Evolutionary conservation across 2,797 vertebrate genomes (phyloP).

Genomic region (Lagorchestes hirsutus): DNA sequence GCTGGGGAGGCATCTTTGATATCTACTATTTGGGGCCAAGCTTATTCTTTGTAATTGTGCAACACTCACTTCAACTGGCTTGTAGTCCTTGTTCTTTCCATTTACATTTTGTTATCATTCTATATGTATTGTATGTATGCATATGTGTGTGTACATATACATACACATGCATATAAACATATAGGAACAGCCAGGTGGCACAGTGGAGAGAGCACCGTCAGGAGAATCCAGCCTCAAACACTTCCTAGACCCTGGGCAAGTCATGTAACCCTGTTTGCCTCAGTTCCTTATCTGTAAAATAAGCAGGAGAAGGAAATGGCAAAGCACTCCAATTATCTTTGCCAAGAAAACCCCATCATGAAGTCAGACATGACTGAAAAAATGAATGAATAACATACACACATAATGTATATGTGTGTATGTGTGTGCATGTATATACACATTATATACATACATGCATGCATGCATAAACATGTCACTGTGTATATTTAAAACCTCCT

Average conservation of each 20-base stretch:
- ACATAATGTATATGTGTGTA: neutral
- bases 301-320: neutral
- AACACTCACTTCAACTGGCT: neutral
- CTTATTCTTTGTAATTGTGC: neutral
- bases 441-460: too few relatives aligned
- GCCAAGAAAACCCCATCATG: neutral
- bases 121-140: neutral
- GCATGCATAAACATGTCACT: too few relatives aligned
- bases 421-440: too few relatives aligned
- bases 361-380: neutral
- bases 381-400: neutral
- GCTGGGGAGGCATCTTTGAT: neutral
- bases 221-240: neutral
- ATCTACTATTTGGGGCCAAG: neutral
- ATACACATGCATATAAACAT: neutral
- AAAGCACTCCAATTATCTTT: neutral
- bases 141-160: neutral
- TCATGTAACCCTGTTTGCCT: neutral
- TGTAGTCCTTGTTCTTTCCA: neutral
- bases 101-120: neutral
- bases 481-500: neutral
- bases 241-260: neutral
- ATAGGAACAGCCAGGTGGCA: neutral
- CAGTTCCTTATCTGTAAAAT: neutral
- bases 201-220: neutral